These are phyloP conservation scores for Bambusicola thoracicus DNA, from an alignment of 2,113 vertebrate genomes.

Conservation along the genomic window DNA sequence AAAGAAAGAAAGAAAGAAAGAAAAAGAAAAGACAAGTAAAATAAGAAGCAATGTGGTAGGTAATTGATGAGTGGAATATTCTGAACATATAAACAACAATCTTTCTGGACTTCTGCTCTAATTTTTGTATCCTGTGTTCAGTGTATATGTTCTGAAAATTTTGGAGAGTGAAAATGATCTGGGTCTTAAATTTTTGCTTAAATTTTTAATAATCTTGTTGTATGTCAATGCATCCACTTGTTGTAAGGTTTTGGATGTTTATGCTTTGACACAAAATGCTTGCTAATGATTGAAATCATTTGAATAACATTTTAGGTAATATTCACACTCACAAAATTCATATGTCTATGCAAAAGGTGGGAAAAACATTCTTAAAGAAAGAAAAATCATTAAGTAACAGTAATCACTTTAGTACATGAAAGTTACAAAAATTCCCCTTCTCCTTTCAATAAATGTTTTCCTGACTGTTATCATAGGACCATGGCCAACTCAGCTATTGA, in stretches of 20 bases:
- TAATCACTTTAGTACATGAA: neutral
- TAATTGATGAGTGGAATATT: neutral
- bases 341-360: neutral
- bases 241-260: neutral
- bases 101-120: neutral
- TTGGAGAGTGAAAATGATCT: neutral
- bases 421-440: neutral
- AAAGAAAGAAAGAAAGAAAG: too few relatives aligned
- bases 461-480: neutral
- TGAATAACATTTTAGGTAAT: neutral
- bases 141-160: neutral
- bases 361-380: neutral
- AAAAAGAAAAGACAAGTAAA: neutral
- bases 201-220: neutral
- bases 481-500: neutral
- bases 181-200: neutral
- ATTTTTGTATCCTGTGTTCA: neutral
- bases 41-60: neutral
- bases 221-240: neutral
- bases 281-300: neutral
- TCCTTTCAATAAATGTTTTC: neutral
- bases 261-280: neutral
- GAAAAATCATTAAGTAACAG: neutral
- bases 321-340: neutral
- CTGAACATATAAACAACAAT: neutral